A percentile compares a stretch with the other conserved stretches of the same genome.
Conservation (phyloP, 2,888 invertebrate genomes). For the Prenolepis imparis region DNA sequence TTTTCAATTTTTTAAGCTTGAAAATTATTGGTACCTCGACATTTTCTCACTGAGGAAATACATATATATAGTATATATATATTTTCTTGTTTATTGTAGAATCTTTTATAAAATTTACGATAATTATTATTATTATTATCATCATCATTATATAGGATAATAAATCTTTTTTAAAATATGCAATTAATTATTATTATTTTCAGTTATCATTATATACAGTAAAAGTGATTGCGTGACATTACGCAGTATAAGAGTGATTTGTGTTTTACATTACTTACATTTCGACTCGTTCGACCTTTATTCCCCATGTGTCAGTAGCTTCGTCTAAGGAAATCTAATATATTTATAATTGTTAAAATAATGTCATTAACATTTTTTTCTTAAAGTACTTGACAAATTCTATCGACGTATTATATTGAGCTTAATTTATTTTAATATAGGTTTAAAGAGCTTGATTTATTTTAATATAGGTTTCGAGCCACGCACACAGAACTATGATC, state of each 20-base stretch:
- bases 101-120: not conserved
- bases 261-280: slow-evolving; percentile 92
- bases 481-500: too few species aligned
- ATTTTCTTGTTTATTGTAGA: not conserved
- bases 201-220: not conserved
- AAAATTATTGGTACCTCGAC: too few species aligned
- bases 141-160: not conserved
- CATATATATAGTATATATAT: too few species aligned
- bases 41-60: too few species aligned
- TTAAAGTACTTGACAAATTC: not conserved
- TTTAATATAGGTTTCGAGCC: not conserved
- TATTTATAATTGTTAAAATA: not conserved
- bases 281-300: slow-evolving; percentile 98
- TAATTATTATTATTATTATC: not conserved
- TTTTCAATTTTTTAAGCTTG: too few species aligned
- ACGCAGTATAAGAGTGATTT: slow-evolving; percentile 83
- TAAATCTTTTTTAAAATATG: not conserved
- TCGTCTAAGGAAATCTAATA: slow-evolving; percentile 92
- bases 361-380: not conserved
- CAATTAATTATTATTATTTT: not conserved
- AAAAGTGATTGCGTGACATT: slow-evolving; percentile 34
- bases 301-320: slow-evolving; percentile 97
- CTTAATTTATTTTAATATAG: not conserved
- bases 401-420: not conserved
- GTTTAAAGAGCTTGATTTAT: not conserved